Base-by-base conservation (phyloP, 2,797 vertebrate species). In the Enteromius afrohamiltoni region DNA sequence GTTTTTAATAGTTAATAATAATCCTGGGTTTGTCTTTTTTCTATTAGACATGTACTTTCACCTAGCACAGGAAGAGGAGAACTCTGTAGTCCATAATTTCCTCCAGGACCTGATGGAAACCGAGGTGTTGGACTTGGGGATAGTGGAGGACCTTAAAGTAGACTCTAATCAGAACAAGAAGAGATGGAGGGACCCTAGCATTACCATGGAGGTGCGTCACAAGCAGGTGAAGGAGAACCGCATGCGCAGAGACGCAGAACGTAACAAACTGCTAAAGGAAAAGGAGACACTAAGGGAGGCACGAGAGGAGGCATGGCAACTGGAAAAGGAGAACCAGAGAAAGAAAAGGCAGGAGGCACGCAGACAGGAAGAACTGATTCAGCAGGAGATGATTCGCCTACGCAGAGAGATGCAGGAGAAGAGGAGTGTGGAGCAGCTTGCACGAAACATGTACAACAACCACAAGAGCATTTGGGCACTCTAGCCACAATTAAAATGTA, bases 171-270 rank as follows among this genome's bases (percentile, higher is more conserved):
- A 91, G 84, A 93, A 90, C 77, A 83, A 73, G 62, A 87, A 77
- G 40, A 90, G 83, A 93, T 89, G 88, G 80, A 91, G 85, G 89
- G 92, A 97, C 92, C 96, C 97, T 2, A 87, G 87, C 17, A 68
- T 98, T 90, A 95, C 93, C 86, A 99, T 99, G 96, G 96, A 98
- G 88, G 93, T 96, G 73, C 95, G 97, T 81, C 98, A 98, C 90
- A 93, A 95, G 87, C 96, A 97, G 96, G 97, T 98, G 73, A 97
- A 95, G 87, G 96, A 97, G 94, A 98, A 96, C 89, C 94, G 95
- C 49, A 75, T 93, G 19, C 94, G 58, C 85, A 91, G 78, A 83
- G 95, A 98, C 51, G 95, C 93, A n/a, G 93, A 93, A 70, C 90
- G 92, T 79, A 91, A 94, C 87, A 91, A 84, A 87, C 91, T 89